Conservation (phyloP, 2,113 vertebrate species). For the Pitta sordida region DNA sequence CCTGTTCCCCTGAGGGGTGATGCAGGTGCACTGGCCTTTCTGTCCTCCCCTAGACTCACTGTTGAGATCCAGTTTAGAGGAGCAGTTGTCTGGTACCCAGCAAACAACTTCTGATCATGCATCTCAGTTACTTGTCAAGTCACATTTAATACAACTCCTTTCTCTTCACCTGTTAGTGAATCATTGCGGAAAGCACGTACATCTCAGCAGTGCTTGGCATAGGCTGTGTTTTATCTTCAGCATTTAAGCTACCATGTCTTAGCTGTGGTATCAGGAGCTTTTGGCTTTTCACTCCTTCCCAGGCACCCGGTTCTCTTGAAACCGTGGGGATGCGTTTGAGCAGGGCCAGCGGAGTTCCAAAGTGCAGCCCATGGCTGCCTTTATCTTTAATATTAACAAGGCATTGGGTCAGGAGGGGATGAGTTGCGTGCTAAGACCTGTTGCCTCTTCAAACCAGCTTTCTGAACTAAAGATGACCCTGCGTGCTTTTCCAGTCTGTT, state of each 20-base stretch:
- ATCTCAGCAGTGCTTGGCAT: background rate
- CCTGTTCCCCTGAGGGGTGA: rapidly evolving
- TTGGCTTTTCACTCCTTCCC: background rate
- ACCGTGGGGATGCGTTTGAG: background rate
- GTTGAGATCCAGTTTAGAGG: background rate
- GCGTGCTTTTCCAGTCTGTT: background rate
- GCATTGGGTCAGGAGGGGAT: background rate
- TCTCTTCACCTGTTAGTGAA: background rate
- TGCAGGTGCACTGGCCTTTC: background rate
- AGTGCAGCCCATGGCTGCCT: background rate
- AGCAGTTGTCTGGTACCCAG: background rate
- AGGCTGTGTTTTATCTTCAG: background rate
- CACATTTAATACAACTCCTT: background rate
- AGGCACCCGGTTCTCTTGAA: background rate
- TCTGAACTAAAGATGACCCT: conserved; percentile 14
- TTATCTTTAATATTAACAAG: conserved; percentile 13
- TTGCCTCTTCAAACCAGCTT: background rate
- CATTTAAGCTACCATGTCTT: background rate
- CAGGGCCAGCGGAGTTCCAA: background rate
- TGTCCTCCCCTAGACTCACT: background rate
- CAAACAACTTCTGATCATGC: background rate
- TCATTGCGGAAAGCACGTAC: background rate
- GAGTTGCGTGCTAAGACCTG: background rate
- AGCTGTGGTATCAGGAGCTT: background rate
- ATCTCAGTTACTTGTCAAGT: background rate